phyloP scores from a whole-genome alignment of 2,888 invertebrate genomes.

The Cataglyphis rosenhaueri region DNA sequence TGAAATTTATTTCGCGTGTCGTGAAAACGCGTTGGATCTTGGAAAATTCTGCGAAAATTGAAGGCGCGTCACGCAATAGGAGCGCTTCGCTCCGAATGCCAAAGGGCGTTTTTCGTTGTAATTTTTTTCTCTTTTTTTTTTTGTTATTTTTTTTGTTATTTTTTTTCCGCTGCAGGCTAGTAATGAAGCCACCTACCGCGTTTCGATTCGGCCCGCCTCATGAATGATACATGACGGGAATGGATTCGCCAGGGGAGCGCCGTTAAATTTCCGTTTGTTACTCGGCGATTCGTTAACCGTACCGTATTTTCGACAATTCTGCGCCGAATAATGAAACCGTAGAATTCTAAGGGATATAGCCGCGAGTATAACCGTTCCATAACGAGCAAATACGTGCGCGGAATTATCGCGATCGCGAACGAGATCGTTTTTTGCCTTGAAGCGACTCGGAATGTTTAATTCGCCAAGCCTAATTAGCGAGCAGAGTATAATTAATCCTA shows the following conservation, averaged over 20 bases:
- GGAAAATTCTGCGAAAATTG: background rate
- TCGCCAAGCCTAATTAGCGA: background rate
- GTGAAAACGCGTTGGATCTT: background rate
- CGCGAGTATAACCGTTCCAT: background rate
- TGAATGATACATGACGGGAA: conserved; percentile 54
- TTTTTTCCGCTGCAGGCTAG: conserved; percentile 3
- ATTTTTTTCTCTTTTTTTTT: background rate
- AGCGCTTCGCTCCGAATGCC: background rate
- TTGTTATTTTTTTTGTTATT: background rate
- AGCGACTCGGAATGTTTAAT: conserved; percentile 3
- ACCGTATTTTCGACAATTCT: conserved; percentile 33
- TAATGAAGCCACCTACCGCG: conserved; percentile 13
- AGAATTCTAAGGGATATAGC: background rate
- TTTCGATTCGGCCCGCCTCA: conserved; percentile 15
- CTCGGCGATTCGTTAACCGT: conserved; percentile 36
- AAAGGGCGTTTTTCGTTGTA: background rate
- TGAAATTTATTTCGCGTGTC: background rate
- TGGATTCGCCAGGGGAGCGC: conserved; percentile 20
- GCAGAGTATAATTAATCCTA: conserved; percentile 10
- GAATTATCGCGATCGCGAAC: background rate
- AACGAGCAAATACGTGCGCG: background rate
- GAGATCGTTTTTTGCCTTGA: background rate
- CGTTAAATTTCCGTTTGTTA: conserved; percentile 34
- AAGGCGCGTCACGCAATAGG: background rate
- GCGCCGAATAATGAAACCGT: conserved; percentile 10